Base-by-base conservation (phyloP, 35 echinoderm and acorn worm genomes). In the Stichopus chloronotus region DNA sequence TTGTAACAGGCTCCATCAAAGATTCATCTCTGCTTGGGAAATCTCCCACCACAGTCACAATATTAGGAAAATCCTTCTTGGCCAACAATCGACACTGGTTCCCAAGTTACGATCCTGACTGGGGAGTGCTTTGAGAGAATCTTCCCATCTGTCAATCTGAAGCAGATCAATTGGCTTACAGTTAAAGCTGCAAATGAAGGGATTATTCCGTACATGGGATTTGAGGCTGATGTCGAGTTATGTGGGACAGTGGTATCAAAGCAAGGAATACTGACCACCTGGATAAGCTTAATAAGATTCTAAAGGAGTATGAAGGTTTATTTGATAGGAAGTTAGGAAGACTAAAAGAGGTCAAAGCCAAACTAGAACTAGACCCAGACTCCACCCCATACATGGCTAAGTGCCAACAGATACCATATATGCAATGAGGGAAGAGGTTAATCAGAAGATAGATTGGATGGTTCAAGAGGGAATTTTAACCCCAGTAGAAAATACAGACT, bases 311-410 rank as follows among this genome's bases (percentile, higher is more conserved):
- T 82, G 76, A 90, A 63, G 54, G 76, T 9, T 57, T 90, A 17
- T 94, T 90, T 90, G 86, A 90, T 80, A 55, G 76, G n/a, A 78
- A 88, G 56, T 81, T 94, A n/a, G 93, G 86, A 16, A 78, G 86
- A 59, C 72, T 94, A 22, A 94, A 78, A 55, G 3, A 90, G 59
- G 17, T 59, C 19, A 94, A 94, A 82, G 86, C 93, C 16, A 81
- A 94, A 57, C 60, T 90, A 30, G 71, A 76, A 17, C 55, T 94
- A 57, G 57, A 53, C 43, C 79, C 17, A 52, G 76, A 69, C 9
- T 81, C 74, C 13, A 88, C 13, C 6, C 86, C 93, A 79, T 56
- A 72, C 55, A 88, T 90, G 25, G 55, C 76, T 54, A 94, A 81
- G n/a, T 88, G 84, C 52, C 86, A 81, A 60, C 54, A 85, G 17